Evolutionary conservation across 2,113 vertebrate species (phyloP).

Genomic region (Copsychus sechellarum): DNA sequence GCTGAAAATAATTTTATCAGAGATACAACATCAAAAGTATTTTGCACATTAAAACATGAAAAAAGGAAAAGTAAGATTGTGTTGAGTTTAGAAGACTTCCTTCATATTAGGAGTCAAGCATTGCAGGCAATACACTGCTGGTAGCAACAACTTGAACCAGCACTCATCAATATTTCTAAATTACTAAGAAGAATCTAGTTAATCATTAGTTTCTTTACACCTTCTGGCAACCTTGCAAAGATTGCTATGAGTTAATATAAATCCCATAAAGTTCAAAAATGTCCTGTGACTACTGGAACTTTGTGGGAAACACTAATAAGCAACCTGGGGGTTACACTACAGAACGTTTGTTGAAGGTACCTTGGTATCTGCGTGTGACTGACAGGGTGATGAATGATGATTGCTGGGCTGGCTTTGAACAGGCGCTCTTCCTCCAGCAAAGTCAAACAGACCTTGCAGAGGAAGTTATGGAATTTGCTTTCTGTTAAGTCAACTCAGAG

Average conservation of each 20-base stretch:
- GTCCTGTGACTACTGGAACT: neutral
- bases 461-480: neutral
- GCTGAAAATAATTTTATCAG: neutral
- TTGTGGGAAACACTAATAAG: slow-evolving; percentile 45
- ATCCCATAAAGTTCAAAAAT: slow-evolving; percentile 31
- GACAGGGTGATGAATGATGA: slow-evolving; percentile 47
- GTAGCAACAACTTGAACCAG: neutral
- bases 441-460: slow-evolving; percentile 51
- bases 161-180: slow-evolving; percentile 19
- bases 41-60: neutral
- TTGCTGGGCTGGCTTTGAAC: slow-evolving; percentile 26
- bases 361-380: neutral
- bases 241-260: slow-evolving; percentile 57
- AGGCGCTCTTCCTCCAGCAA: neutral
- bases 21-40: neutral
- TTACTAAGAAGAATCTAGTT: slow-evolving; percentile 35
- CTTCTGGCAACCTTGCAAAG: slow-evolving; percentile 41
- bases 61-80: neutral
- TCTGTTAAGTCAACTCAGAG: neutral
- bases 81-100: neutral
- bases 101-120: neutral
- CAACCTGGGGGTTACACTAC: neutral
- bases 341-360: neutral
- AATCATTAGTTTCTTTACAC: slow-evolving; percentile 47
- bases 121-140: neutral